These are phyloP conservation scores for Archivesica marissinica DNA, from an alignment of 1,140 invertebrate genomes.

Conservation along the genomic window DNA sequence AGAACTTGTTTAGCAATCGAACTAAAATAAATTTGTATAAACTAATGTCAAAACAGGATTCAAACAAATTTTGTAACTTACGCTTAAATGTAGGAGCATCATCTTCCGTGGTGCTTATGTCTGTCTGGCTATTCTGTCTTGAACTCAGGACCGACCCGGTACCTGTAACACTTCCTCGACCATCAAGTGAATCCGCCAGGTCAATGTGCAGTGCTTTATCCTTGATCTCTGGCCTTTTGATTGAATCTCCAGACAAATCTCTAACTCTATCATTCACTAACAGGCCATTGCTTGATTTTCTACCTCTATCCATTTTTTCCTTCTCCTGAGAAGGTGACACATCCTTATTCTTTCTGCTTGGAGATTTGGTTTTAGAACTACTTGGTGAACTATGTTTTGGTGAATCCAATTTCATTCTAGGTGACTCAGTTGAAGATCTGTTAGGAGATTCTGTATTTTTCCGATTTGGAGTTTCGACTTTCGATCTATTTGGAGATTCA, in stretches of 20 bases:
- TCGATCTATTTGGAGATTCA: slow-evolving; percentile 46
- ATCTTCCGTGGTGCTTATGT: slow-evolving; percentile 61
- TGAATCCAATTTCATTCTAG: slow-evolving; percentile 10
- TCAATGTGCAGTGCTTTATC: slow-evolving; percentile 55
- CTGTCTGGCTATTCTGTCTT: slow-evolving; percentile 68
- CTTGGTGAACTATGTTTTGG: background rate
- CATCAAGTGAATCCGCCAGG: slow-evolving; percentile 51
- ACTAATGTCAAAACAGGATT: too few species aligned
- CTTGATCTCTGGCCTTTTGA: slow-evolving; percentile 49
- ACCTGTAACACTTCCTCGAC: slow-evolving; percentile 43
- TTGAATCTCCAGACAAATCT: slow-evolving; percentile 52
- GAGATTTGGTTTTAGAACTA: background rate
- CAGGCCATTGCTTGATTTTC: background rate
- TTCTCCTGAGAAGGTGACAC: background rate
- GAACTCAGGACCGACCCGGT: slow-evolving; percentile 68
- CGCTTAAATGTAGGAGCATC: slow-evolving; percentile 28
- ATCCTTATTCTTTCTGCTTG: slow-evolving; percentile 24
- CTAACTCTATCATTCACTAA: slow-evolving; percentile 32
- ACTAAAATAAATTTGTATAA: too few species aligned
- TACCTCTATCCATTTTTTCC: slow-evolving; percentile 36
- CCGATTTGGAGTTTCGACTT: background rate
- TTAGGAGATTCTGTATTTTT: slow-evolving; percentile 1
- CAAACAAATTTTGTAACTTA: too few species aligned
- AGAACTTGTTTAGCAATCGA: too few species aligned
- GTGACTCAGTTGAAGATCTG: background rate